phyloP scores from a whole-genome alignment of 2,113 vertebrate genomes.

The Pseudorasbora parva region DNA sequence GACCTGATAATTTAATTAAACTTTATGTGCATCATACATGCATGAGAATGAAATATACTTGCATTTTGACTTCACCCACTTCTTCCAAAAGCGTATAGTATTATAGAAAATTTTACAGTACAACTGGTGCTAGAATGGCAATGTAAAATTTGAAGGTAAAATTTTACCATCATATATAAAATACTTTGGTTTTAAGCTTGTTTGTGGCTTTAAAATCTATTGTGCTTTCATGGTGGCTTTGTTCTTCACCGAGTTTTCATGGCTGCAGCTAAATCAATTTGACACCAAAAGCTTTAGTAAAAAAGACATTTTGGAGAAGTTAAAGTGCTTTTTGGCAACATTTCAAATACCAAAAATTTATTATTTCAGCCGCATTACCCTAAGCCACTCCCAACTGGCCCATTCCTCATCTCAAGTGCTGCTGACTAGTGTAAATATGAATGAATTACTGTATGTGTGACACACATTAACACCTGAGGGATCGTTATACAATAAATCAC shows the following conservation, averaged over 20 bases:
- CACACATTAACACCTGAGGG: slow-evolving; percentile 45
- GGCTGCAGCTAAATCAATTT: slow-evolving; percentile 2
- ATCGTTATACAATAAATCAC: slow-evolving; percentile 40
- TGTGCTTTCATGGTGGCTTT: not conserved
- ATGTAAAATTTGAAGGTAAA: not conserved
- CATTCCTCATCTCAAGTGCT: slow-evolving; percentile 43
- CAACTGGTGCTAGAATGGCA: not conserved
- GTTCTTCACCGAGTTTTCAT: not conserved
- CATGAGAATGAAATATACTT: too few species aligned
- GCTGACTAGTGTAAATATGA: slow-evolving; percentile 53
- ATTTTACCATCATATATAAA: not conserved
- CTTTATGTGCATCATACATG: too few species aligned
- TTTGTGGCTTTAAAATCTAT: not conserved
- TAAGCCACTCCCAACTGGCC: slow-evolving; percentile 24
- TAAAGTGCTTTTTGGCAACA: slow-evolving; percentile 39
- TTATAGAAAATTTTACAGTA: not conserved
- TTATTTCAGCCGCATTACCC: slow-evolving; percentile 48
- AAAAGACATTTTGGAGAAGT: slow-evolving; percentile 12
- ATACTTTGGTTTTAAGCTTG: not conserved
- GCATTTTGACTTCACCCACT: too few species aligned
- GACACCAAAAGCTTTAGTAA: not conserved
- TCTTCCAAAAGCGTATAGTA: not conserved
- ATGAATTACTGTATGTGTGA: slow-evolving; percentile 49
- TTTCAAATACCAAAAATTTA: slow-evolving; percentile 40
- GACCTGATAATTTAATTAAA: too few species aligned